Evolutionary conservation across 2,797 vertebrate genomes (phyloP).

Genomic region (Schizothorax lantsangensis): DNA sequence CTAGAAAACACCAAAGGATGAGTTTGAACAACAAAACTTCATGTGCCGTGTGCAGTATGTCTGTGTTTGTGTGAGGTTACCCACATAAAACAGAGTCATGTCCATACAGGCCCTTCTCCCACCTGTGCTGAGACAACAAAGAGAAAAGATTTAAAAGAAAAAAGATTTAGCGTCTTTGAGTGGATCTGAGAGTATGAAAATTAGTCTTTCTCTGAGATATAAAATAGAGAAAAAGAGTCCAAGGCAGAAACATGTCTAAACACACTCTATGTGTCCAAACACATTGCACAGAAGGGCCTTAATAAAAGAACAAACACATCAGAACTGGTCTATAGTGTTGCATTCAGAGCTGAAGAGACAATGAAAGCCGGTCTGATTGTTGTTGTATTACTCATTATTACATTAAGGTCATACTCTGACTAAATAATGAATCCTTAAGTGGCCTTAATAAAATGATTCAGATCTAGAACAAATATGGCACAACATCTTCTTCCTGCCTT

Average conservation of each 20-base stretch:
- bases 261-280: constrained; percentile 6
- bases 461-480: not conserved
- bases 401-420: not conserved
- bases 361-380: not conserved
- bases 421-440: not conserved
- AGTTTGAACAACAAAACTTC: not conserved
- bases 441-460: not conserved
- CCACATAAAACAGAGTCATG: constrained; percentile 56
- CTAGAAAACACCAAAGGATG: constrained; percentile 23
- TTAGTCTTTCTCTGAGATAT: constrained; percentile 6
- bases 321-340: not conserved
- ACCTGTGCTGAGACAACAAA: constrained; percentile 56
- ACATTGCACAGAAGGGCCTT: constrained; percentile 23
- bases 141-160: constrained; percentile 19
- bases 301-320: not conserved
- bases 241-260: constrained; percentile 63
- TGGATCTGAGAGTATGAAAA: constrained; percentile 39
- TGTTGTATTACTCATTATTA: not conserved
- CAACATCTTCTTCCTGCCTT: not conserved
- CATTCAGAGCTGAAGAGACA: not conserved
- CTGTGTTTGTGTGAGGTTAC: constrained; percentile 8
- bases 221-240: constrained; percentile 63
- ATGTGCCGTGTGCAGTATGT: not conserved
- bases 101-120: constrained; percentile 52
- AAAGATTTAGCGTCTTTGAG: constrained; percentile 48